These are phyloP conservation scores for Ailuropoda melanoleuca DNA, from an alignment of 2,113 vertebrate species.

Conservation along the genomic window DNA sequence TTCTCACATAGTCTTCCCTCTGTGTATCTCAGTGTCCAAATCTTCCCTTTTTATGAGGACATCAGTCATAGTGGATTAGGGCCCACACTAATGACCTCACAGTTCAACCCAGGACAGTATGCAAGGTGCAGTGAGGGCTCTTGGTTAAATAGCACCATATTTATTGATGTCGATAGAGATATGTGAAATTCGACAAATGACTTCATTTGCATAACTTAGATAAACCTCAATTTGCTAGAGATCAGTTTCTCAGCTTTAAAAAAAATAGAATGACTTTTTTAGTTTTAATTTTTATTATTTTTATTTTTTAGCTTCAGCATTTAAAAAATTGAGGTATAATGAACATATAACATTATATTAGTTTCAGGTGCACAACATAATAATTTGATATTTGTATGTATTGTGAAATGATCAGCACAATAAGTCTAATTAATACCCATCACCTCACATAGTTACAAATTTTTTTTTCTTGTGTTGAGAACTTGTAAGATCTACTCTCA, in stretches of 20 bases:
- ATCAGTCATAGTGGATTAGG: not conserved
- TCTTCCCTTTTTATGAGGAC: not conserved
- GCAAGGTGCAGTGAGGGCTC: not conserved
- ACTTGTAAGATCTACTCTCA: not conserved
- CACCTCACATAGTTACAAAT: not conserved
- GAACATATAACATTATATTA: not conserved
- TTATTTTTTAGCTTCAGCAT: not conserved
- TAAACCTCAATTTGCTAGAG: not conserved
- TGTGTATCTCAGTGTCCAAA: not conserved
- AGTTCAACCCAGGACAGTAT: not conserved
- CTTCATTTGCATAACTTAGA: not conserved
- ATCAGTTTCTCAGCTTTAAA: not conserved
- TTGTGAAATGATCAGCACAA: not conserved
- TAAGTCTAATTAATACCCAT: not conserved
- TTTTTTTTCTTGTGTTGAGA: not conserved
- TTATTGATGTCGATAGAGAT: not conserved
- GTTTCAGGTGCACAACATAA: not conserved
- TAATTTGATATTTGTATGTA: not conserved
- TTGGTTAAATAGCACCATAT: not conserved
- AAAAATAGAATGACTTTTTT: not conserved
- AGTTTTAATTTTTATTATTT: not conserved
- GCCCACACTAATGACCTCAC: not conserved
- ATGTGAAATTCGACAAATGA: not conserved
- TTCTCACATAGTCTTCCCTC: not conserved
- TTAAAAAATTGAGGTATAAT: not conserved